phyloP scores from a whole-genome alignment of 1,140 invertebrate species.

The Pseudomyrmex dendroicus region DNA sequence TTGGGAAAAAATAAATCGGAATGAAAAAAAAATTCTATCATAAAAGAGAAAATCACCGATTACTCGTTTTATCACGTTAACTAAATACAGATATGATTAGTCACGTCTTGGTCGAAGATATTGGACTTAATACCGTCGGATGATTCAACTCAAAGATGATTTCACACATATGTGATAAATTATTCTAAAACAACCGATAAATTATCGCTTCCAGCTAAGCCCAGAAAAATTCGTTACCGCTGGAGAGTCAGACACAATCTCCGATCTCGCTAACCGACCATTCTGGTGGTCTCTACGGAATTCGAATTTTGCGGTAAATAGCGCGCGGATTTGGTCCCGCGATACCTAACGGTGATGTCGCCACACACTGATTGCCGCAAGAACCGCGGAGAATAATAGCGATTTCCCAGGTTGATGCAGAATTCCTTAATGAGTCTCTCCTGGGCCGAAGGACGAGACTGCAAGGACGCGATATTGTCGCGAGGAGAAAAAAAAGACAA shows the following conservation, averaged over 20 bases:
- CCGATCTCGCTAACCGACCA: constrained; percentile 11
- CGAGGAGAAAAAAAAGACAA: neutral
- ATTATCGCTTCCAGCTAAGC: neutral
- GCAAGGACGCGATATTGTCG: constrained; percentile 25
- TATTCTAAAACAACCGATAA: constrained; percentile 7
- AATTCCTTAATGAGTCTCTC: constrained; percentile 63
- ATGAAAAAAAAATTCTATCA: neutral
- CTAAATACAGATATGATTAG: constrained; percentile 30
- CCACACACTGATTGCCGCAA: constrained; percentile 70
- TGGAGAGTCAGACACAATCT: neutral
- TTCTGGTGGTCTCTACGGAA: constrained; percentile 47
- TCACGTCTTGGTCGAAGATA: constrained; percentile 6
- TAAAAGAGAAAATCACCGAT: neutral
- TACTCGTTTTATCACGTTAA: constrained; percentile 21
- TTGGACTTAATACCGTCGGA: neutral
- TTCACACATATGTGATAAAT: constrained; percentile 22
- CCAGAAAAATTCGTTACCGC: neutral
- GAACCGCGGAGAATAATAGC: constrained; percentile 64
- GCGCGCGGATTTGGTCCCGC: constrained; percentile 66
- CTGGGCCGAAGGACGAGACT: constrained; percentile 26
- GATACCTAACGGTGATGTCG: constrained; percentile 46
- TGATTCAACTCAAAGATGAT: constrained; percentile 33
- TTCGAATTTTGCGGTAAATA: constrained; percentile 64
- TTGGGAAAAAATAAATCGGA: neutral
- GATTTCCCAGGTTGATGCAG: constrained; percentile 69